Evolutionary conservation across 2,113 vertebrate species (phyloP).

Genomic region (Amphilophus citrinellus): DNA sequence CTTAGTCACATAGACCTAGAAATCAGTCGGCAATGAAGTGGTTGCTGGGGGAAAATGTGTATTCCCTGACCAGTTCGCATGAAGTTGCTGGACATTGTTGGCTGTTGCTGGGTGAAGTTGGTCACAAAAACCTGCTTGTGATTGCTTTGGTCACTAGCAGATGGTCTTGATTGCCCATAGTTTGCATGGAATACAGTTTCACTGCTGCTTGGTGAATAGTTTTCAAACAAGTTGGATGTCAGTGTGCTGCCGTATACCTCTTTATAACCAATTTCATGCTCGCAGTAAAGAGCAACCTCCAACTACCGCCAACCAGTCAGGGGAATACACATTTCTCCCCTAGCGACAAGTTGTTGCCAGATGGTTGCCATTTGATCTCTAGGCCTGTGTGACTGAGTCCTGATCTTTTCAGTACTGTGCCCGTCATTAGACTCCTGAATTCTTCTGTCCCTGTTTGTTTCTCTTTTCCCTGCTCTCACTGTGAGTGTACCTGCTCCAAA

Average conservation of each 20-base stretch:
- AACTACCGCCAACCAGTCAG: background rate
- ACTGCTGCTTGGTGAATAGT: background rate
- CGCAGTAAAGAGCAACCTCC: background rate
- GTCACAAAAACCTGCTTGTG: background rate
- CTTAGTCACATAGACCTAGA: too few relatives aligned
- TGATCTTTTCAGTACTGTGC: background rate
- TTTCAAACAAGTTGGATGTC: background rate
- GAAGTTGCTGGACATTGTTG: too few relatives aligned
- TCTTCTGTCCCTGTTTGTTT: background rate
- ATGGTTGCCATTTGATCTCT: too few relatives aligned
- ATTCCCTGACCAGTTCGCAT: too few relatives aligned
- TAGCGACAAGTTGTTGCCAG: background rate
- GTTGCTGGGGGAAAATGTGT: too few relatives aligned
- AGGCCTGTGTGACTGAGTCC: too few relatives aligned
- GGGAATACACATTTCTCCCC: background rate
- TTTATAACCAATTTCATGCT: background rate
- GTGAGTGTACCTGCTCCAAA: background rate
- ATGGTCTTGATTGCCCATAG: background rate
- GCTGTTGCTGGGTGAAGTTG: too few relatives aligned
- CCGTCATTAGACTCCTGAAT: background rate
- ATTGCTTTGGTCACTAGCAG: background rate
- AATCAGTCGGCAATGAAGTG: too few relatives aligned
- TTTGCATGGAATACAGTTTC: constrained; percentile 1
- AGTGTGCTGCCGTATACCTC: background rate
- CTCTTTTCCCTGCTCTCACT: background rate